These are phyloP conservation scores for Drosophila insularis DNA, from an alignment of 1,140 invertebrate species.

Conservation along the genomic window DNA sequence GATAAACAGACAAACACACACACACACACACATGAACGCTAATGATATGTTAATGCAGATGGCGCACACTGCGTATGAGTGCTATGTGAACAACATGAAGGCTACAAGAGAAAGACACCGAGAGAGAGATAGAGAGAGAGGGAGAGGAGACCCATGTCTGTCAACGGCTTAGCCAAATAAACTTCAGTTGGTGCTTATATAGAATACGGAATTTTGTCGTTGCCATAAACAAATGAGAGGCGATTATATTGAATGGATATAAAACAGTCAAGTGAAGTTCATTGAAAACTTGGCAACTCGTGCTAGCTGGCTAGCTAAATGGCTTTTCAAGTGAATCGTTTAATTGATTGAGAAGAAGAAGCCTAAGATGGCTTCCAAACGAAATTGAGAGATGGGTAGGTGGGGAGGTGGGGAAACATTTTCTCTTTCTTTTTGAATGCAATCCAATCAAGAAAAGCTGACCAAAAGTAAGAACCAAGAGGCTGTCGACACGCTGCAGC, in stretches of 20 bases:
- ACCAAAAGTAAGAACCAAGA: constrained; percentile 10
- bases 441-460: constrained; percentile 54
- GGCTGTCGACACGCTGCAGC: constrained; percentile 66
- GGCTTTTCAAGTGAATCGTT: constrained; percentile 44
- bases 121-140: constrained; percentile 11
- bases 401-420: not conserved
- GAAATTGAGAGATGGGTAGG: not conserved
- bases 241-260: not conserved
- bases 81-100: constrained; percentile 15
- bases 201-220: constrained; percentile 38
- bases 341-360: constrained; percentile 48
- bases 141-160: constrained; percentile 65
- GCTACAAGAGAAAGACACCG: not conserved
- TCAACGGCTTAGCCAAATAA: constrained; percentile 75
- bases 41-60: constrained; percentile 80
- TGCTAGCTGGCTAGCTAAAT: constrained; percentile 22
- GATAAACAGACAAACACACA: constrained; percentile 69
- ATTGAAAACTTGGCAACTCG: constrained; percentile 23
- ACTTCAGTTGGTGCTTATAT: constrained; percentile 40
- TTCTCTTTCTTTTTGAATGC: constrained; percentile 43
- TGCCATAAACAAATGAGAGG: constrained; percentile 29
- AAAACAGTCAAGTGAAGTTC: constrained; percentile 30
- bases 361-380: not conserved
- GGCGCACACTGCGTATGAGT: constrained; percentile 74
- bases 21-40: constrained; percentile 17